Base-by-base conservation (phyloP, 1,140 invertebrate species). In the Drepana arcuata region DNA sequence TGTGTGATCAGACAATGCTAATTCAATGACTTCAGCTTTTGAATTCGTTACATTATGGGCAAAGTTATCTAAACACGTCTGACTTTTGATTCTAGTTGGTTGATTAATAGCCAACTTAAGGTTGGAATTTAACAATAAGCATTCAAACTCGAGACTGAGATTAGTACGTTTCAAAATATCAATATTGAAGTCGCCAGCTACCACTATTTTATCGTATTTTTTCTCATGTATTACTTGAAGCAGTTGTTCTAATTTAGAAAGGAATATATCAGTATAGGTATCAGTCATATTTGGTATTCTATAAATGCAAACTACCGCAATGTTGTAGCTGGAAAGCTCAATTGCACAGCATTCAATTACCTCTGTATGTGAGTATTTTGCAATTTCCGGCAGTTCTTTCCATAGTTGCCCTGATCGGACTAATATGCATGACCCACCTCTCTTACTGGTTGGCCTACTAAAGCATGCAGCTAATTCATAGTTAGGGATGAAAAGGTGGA, bases 51-150 rank as follows among this genome's bases (percentile, higher is more conserved):
- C 14, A 24, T 49, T 41, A 30, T 42, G 32, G 0, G 40, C 36
- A 16, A 55, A 37, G 27, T 55, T 55, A 31, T 55, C 46, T 2
- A 55, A 29, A 28, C 46, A 46, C 2, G 51, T 46, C 1, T 38
- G 12, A 27, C 36, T 48, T 12, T 7, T 16, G 7, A 55, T 7
- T 3, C 46, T 7, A 14, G 46, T 55, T 3, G 42, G 41, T 38
- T 46, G 9, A 1, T 23, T 40, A 7, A 55, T 24, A 25, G 23
- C 30, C 32, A 49, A 16, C 33, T 45, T 45, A 1, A 48, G 13
- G 23, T 43, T 41, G 46, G 31, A 46, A 21, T 29, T 48, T 16
- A 26, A 14, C 3, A 53, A 7, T 11, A 53, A 4, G 13, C 14
- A 25, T 28, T 36, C 35, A 23, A 54, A 42, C 23, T 48, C 41